Evolutionary conservation across 2,797 vertebrate genomes (phyloP).

Genomic region (Heterohyrax brucei): DNA sequence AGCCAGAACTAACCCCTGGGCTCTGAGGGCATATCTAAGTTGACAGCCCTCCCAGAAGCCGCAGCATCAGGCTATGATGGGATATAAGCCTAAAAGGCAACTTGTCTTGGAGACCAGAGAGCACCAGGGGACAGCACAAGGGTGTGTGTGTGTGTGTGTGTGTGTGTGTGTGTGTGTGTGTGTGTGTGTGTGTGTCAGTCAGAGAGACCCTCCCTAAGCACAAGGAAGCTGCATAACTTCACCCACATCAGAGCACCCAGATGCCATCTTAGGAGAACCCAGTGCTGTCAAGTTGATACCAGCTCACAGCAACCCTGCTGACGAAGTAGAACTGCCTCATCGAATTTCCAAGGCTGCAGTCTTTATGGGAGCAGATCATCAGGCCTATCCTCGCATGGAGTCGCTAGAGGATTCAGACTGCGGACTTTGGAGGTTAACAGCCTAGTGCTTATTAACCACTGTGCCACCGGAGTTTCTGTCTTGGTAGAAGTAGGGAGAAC

Average conservation of each 20-base stretch:
- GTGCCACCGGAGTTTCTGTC: not conserved
- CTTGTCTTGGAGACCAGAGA: conserved; percentile 27
- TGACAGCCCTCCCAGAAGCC: not conserved
- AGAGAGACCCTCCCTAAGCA: not conserved
- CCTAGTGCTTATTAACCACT: not conserved
- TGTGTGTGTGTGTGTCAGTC: not conserved
- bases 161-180: too few species aligned
- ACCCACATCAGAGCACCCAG: not conserved
- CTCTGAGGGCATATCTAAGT: not conserved
- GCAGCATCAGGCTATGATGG: not conserved
- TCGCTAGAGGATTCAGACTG: not conserved
- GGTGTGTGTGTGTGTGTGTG: not conserved
- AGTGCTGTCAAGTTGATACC: not conserved
- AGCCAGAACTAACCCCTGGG: not conserved
- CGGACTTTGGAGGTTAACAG: not conserved
- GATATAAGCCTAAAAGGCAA: not conserved
- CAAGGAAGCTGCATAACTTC: conserved; percentile 12
- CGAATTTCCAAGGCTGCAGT: not conserved
- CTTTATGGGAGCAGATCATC: not conserved
- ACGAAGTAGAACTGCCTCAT: not conserved
- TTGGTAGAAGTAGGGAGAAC: conserved; percentile 62
- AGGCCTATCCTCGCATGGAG: not conserved
- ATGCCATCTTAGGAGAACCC: not conserved
- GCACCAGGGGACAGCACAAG: not conserved
- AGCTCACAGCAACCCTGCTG: not conserved